Conservation (phyloP, 2,113 vertebrate genomes). For the Gulo gulo region DNA sequence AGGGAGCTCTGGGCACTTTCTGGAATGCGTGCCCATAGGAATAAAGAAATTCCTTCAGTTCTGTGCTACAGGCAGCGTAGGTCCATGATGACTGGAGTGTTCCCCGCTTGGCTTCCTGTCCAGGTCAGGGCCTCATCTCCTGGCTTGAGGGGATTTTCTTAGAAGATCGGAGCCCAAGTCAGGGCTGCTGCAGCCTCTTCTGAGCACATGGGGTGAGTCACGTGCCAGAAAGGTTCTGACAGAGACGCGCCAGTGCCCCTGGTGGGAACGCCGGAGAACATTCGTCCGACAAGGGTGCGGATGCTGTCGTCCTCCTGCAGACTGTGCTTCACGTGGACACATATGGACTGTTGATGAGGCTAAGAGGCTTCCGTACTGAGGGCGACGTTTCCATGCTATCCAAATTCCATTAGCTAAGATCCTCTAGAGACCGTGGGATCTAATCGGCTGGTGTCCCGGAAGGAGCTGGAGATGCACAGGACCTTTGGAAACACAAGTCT, state of each 20-base stretch:
- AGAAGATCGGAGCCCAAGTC: background rate
- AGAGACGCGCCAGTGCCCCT: background rate
- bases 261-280: background rate
- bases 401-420: conserved; percentile 54
- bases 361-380: background rate
- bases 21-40: no score
- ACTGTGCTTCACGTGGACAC: rapidly evolving
- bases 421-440: conserved; percentile 19
- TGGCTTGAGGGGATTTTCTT: background rate
- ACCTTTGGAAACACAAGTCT: background rate
- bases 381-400: conserved; percentile 27
- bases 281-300: background rate
- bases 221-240: background rate
- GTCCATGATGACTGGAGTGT: background rate
- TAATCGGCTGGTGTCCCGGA: background rate
- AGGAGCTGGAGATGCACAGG: background rate
- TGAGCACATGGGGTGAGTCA: background rate
- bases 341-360: background rate
- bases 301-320: background rate
- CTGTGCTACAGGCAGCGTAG: background rate
- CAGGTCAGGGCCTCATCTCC: background rate
- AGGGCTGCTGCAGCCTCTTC: background rate
- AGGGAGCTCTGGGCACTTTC: background rate
- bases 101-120: background rate
- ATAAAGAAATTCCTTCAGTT: background rate